phyloP scores from a whole-genome alignment of 2,113 vertebrate genomes.

The Okapia johnstoni region DNA sequence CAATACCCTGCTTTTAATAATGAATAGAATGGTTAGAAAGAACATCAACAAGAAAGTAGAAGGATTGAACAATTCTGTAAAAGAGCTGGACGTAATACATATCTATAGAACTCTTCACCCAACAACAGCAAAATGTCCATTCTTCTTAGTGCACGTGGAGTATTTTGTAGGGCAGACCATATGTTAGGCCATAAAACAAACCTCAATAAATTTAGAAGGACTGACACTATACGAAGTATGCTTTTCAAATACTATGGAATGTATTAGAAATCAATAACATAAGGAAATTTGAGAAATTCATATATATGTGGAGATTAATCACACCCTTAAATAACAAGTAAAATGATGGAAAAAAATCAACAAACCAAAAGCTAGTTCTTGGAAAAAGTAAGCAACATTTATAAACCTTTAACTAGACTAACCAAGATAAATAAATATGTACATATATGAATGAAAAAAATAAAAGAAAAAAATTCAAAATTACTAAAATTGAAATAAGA shows the following conservation, averaged over 20 bases:
- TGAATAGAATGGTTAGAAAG: not conserved
- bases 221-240: not conserved
- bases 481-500: not conserved
- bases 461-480: not conserved
- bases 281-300: not conserved
- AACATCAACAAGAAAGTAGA: not conserved
- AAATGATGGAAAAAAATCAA: not conserved
- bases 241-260: not conserved
- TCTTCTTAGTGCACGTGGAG: not conserved
- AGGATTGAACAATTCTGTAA: not conserved
- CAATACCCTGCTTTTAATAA: not conserved
- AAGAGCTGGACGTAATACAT: not conserved
- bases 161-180: not conserved
- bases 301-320: not conserved
- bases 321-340: not conserved
- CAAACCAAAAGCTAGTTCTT: not conserved
- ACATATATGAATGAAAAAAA: not conserved
- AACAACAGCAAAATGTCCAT: not conserved
- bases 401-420: not conserved
- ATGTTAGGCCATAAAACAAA: not conserved
- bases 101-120: not conserved
- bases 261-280: not conserved
- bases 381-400: not conserved
- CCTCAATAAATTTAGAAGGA: not conserved
- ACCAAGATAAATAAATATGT: not conserved